Evolutionary conservation across 1,140 invertebrate genomes (phyloP), one percentile per base, ranked within the genome.

Genomic region (Nasonia longicornis): DNA sequence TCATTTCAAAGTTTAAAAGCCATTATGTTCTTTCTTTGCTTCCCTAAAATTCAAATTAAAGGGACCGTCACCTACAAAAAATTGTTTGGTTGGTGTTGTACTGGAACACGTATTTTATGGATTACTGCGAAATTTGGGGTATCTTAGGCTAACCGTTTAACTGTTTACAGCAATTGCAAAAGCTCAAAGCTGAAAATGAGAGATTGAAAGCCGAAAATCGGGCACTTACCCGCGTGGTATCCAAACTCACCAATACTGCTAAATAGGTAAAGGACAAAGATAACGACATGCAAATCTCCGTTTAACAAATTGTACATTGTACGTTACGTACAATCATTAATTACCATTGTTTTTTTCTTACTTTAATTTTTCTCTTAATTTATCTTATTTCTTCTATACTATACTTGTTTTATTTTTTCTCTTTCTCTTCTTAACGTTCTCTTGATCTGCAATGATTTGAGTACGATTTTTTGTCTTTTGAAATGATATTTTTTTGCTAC

Each of bases 181-280:
- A 97, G 93, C 94, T 97, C 93, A 98, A 97, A 96, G 95, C 95
- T 92, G 97, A 98, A 94, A 97, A 97, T 94, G 96, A 97, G 94
- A 95, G 96, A 93, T 93, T 98, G 94, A 96, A 96, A 93, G 95
- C 96, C 90, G 96, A 98, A 94, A 98, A 98, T 93, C 94, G 96
- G 91, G 96, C 96, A 91, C 94, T 98, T 91, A 97, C 96, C 91
- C 95, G 96, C 91, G 96, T 97, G 92, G 96, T 97, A 92, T 97
- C 96, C 93, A 97, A 97, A 95, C 94, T 97, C 93, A 97, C 96
- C 93, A 96, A 96, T 94, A 95, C 95, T 92, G 93, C 94, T 92
- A 94, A 94, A 94, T 94, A 94, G 94, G 94, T 94, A 94, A 94
- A 90, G 91, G 88, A 90, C 84, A 90, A 76, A 88, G 87, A 88